Evolutionary conservation across 1,140 invertebrate species (phyloP).

Genomic region (Whitmania pigra): DNA sequence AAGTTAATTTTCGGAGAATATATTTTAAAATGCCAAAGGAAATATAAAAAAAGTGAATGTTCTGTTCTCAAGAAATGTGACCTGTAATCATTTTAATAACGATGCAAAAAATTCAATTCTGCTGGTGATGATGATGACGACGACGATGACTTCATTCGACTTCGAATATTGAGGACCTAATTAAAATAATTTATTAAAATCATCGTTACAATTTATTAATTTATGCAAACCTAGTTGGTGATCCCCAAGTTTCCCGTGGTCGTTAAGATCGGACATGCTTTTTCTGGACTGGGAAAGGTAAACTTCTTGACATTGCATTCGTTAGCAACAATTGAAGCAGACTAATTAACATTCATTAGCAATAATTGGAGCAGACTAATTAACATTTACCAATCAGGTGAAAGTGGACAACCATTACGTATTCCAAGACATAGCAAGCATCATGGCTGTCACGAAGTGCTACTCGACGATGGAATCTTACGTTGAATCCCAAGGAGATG

Average conservation of each 20-base stretch:
- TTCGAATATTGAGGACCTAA: no score
- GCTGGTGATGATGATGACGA: no score
- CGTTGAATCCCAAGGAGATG: slow-evolving; percentile 88
- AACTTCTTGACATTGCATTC: slow-evolving; percentile 45
- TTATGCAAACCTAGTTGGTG: slow-evolving; percentile 40
- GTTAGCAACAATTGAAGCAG: no score
- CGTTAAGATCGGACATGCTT: slow-evolving; percentile 89
- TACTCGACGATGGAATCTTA: slow-evolving; percentile 90
- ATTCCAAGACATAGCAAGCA: slow-evolving; percentile 65
- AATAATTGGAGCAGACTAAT: no score
- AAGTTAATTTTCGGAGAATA: no score
- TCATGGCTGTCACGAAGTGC: slow-evolving; percentile 73
- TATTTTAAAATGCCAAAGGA: no score
- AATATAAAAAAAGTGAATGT: no score
- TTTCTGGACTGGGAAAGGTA: slow-evolving; percentile 84
- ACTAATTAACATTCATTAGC: background rate
- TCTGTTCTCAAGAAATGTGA: no score
- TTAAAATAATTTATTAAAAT: background rate
- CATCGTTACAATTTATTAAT: no score
- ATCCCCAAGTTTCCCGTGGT: slow-evolving; percentile 63
- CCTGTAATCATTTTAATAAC: no score
- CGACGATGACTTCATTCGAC: no score
- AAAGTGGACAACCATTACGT: slow-evolving; percentile 43
- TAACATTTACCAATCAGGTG: slow-evolving; percentile 30
- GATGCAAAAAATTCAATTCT: no score